A percentile compares a stretch with the other conserved stretches of the same genome.
phyloP scores from a whole-genome alignment of 1,140 invertebrate species.

The Lethrus apterus region DNA sequence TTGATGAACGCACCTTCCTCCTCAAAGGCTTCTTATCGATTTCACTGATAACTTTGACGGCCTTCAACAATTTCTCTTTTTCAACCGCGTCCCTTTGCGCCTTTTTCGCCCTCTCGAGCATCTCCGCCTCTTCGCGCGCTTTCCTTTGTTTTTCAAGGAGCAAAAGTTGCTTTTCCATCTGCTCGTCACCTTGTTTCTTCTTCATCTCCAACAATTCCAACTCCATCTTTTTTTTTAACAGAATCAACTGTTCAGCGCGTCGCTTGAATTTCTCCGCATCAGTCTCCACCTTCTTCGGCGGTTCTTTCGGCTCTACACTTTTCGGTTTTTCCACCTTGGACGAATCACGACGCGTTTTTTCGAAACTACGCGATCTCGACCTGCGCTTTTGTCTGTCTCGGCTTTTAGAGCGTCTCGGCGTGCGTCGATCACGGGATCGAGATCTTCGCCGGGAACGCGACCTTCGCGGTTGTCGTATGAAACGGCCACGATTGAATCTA shows the following conservation, averaged over 20 bases:
- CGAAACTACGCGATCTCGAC: constrained; percentile 22
- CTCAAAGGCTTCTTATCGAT: constrained; percentile 28
- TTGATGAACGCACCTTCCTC: neutral
- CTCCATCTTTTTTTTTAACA: constrained; percentile 50
- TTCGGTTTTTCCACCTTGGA: constrained; percentile 19
- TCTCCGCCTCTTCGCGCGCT: constrained; percentile 44
- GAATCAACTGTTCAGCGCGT: constrained; percentile 42
- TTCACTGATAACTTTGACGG: constrained; percentile 37
- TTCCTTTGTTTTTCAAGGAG: constrained; percentile 42
- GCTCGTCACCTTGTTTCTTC: constrained; percentile 37
- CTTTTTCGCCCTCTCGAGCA: constrained; percentile 44
- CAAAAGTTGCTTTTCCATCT: constrained; percentile 36
- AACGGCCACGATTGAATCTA: constrained; percentile 9
- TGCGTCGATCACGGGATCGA: constrained; percentile 16
- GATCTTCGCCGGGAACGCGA: constrained; percentile 20
- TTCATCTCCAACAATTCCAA: constrained; percentile 42
- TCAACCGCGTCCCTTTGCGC: constrained; percentile 36
- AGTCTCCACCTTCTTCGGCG: constrained; percentile 37
- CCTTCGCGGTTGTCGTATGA: constrained; percentile 17
- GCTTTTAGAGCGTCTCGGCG: constrained; percentile 12
- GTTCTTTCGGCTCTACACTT: constrained; percentile 27
- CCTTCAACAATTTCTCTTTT: constrained; percentile 39
- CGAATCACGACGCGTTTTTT: constrained; percentile 8
- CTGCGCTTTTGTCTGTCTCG: constrained; percentile 18
- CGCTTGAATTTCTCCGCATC: constrained; percentile 42